A percentile compares a stretch with the other conserved stretches of the same genome.
Evolutionary conservation across 2,797 vertebrate species (phyloP).

Genomic region (Cichlasoma orientale): DNA sequence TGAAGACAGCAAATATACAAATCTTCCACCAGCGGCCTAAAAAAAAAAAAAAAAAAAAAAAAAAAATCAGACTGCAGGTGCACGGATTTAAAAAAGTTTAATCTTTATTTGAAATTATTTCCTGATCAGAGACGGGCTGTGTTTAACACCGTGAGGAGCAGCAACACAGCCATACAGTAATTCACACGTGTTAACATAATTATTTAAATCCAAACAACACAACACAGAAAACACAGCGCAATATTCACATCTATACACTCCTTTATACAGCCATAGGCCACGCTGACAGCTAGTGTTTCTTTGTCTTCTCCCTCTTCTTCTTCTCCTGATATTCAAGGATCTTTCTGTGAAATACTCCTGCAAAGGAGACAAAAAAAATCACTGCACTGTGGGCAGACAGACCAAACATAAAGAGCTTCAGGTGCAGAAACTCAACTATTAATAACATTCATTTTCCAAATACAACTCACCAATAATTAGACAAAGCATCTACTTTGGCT

Average conservation of each 20-base stretch:
- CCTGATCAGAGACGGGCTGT: constrained; percentile 32
- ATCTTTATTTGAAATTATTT: constrained; percentile 68
- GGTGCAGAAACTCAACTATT: too few relatives aligned
- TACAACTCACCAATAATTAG: too few relatives aligned
- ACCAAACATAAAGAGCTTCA: not conserved
- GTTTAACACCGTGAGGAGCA: constrained; percentile 60
- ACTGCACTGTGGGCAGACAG: not conserved
- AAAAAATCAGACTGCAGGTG: not conserved
- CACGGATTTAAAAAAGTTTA: constrained; percentile 20
- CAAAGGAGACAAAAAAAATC: not conserved
- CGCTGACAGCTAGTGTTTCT: constrained; percentile 67
- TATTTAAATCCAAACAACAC: constrained; percentile 26
- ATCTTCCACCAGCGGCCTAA: not conserved
- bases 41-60: not conserved
- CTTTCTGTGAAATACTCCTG: constrained; percentile 82
- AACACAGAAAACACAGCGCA: constrained; percentile 46
- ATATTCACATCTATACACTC: constrained; percentile 52
- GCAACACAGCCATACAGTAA: constrained; percentile 51
- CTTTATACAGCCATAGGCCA: constrained; percentile 28
- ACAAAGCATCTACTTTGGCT: too few relatives aligned
- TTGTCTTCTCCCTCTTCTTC: constrained; percentile 70
- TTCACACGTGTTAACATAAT: constrained; percentile 37
- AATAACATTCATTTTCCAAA: too few relatives aligned
- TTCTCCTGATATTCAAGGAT: constrained; percentile 78
- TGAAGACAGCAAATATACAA: not conserved